These are phyloP conservation scores for Amphiduros pacificus DNA, from an alignment of 2,888 invertebrate species.

Conservation along the genomic window DNA sequence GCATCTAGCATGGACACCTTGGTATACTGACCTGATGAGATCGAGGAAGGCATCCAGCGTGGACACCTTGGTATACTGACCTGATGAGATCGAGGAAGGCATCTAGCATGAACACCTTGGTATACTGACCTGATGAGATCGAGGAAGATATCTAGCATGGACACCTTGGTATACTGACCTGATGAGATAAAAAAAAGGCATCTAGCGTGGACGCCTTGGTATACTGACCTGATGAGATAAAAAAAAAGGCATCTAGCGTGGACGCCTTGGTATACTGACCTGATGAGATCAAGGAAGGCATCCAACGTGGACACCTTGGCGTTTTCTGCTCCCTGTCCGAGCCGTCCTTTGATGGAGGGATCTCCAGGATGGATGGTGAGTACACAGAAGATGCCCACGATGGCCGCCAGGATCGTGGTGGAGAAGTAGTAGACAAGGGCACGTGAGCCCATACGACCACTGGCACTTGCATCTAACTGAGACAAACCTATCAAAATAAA, in stretches of 20 bases:
- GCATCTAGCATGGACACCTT: too few species aligned
- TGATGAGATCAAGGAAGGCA: conserved; percentile 67
- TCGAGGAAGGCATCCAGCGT: conserved; percentile 68
- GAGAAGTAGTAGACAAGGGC: conserved; percentile 69
- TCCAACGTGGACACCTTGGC: conserved; percentile 64
- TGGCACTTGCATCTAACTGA: conserved; percentile 68
- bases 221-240: too few species aligned
- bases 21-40: conserved; percentile 65
- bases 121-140: conserved; percentile 66
- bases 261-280: too few species aligned
- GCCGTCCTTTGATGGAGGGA: conserved; percentile 33
- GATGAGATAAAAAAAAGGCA: too few species aligned
- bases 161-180: conserved; percentile 59
- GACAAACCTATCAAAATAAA: conserved; percentile 64
- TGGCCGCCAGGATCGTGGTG: conserved; percentile 70
- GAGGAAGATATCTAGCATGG: conserved; percentile 66
- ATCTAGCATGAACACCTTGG: too few species aligned
- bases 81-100: too few species aligned
- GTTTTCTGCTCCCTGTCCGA: conserved; percentile 36
- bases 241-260: too few species aligned
- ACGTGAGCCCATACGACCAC: conserved; percentile 69
- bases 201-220: too few species aligned
- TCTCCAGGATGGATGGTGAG: conserved; percentile 69
- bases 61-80: conserved; percentile 59
- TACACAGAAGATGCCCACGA: conserved; percentile 69